phyloP scores from a whole-genome alignment of 2,888 invertebrate genomes.

The Zele albiditarsus region DNA sequence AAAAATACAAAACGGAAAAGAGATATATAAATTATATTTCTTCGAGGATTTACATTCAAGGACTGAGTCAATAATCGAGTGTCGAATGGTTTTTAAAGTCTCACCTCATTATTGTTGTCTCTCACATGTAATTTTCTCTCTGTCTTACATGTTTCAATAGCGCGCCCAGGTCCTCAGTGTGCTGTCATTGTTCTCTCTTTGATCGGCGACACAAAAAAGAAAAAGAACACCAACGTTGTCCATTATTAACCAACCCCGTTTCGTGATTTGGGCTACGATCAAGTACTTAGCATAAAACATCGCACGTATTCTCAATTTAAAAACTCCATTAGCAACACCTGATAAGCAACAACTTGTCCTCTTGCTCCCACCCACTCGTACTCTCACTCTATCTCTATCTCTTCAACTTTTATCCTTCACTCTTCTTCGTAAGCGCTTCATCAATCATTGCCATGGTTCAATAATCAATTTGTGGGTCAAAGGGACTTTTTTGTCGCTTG shows the following conservation, averaged over 20 bases:
- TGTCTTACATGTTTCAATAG: constrained; percentile 8
- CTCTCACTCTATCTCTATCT: background rate
- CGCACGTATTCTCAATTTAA: constrained; percentile 56
- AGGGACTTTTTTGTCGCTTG: constrained; percentile 2
- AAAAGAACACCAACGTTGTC: constrained; percentile 50
- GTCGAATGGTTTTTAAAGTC: constrained; percentile 60
- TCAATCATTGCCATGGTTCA: background rate
- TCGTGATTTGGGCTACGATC: constrained; percentile 63
- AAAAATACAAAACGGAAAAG: background rate
- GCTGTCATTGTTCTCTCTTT: constrained; percentile 48
- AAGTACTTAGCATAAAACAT: constrained; percentile 67
- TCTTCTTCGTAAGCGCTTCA: constrained; percentile 1
- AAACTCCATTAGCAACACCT: constrained; percentile 51
- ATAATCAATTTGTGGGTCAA: constrained; percentile 1
- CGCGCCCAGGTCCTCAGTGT: constrained; percentile 6
- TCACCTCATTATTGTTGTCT: constrained; percentile 48
- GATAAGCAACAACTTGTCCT: constrained; percentile 38
- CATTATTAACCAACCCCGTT: constrained; percentile 57
- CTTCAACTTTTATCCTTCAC: background rate
- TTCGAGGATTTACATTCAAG: constrained; percentile 44
- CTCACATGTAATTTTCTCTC: constrained; percentile 33
- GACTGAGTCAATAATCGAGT: constrained; percentile 49
- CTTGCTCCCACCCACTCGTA: constrained; percentile 29
- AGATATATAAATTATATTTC: constrained; percentile 13
- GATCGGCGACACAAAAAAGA: constrained; percentile 26